Base-by-base conservation (phyloP, 2,113 vertebrate species). In the Ranitomeya imitator region DNA sequence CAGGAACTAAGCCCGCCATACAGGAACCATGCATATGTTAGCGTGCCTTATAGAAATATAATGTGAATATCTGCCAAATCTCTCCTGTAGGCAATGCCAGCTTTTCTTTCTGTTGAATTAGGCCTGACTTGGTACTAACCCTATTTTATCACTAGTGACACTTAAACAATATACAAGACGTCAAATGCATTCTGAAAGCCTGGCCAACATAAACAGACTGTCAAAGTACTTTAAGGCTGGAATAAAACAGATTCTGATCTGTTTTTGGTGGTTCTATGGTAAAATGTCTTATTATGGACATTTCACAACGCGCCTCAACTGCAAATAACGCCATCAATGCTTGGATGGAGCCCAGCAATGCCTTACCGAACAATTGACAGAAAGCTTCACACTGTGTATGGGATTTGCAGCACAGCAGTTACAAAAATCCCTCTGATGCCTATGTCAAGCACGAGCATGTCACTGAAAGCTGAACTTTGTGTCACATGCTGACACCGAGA, bases 381-480 rank as follows among this genome's bases (percentile, higher is more conserved):
- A 80, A 87, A 80, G 86, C 86, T 69, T 87, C 86, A 71, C 51
- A 80, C 86, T 87, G 51, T 71, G 77, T 65, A 80, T 57, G 52
- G 63, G 86, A 87, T 81, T 80, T 87, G 51, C 77, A 55, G 51
- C 77, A 19, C 86, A 80, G 86, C 61, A 45, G 63, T 71, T 69
- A 71, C 77, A 80, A 80, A 86, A 86, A 79, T 79, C 85, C 85
- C 76, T 79, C 76, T 79, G 85, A 86, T 79, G 60, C 85, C 57
- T 54, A 86, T 87, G 78, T 87, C 86, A 87, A 87, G 86, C 51
- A 79, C 51, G 54, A 80, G 61, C 61, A 80, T 87, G 61, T 87
- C 86, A 87, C 78, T 63, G 86, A 65, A 79, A 81, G 61, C n/a
- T 86, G 85, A 86, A 86, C 85, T 67, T 45, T 69, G 85, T 86